phyloP scores from a whole-genome alignment of 1,140 invertebrate genomes.

The Ceratina japonica region DNA sequence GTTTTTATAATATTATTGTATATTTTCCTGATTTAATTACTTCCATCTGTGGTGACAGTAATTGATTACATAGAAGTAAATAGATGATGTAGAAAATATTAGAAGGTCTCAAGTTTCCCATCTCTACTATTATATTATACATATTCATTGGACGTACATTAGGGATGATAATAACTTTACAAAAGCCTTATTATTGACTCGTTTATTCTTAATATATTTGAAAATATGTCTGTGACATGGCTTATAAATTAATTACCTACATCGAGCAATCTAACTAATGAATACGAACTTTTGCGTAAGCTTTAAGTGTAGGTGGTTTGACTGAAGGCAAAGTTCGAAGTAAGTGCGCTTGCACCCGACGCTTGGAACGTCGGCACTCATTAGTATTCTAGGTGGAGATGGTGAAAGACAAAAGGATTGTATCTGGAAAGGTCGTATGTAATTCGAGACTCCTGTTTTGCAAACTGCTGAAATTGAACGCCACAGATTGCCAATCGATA shows the following conservation, averaged over 20 bases:
- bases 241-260: background rate
- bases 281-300: background rate
- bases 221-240: background rate
- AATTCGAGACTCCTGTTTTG: background rate
- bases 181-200: too few relatives aligned
- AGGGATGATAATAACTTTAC: too few relatives aligned
- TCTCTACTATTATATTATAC: too few relatives aligned
- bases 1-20: too few relatives aligned
- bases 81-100: too few relatives aligned
- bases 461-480: background rate
- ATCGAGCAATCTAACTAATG: background rate
- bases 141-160: too few relatives aligned
- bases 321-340: background rate
- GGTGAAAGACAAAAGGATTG: conserved; percentile 3
- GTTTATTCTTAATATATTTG: background rate
- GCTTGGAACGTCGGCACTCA: background rate
- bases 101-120: too few relatives aligned
- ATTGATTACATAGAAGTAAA: too few relatives aligned
- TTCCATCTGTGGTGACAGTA: too few relatives aligned
- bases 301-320: background rate
- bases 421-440: conserved; percentile 3
- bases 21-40: too few relatives aligned
- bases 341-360: background rate
- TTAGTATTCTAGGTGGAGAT: background rate
- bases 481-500: background rate